phyloP scores from a whole-genome alignment of 2,888 invertebrate genomes.

The Azorinus chamasolen region DNA sequence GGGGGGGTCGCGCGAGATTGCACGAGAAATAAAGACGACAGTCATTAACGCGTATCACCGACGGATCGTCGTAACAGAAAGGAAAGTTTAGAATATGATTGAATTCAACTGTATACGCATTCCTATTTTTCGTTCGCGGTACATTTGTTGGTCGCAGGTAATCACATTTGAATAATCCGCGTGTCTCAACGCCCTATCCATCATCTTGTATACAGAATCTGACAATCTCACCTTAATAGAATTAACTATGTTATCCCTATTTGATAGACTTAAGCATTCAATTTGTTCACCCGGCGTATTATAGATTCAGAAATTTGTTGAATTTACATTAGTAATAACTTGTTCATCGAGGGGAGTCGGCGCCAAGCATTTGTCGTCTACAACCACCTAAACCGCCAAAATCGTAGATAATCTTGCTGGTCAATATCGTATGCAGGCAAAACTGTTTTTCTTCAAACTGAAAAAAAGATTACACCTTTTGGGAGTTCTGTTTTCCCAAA shows the following conservation, averaged over 20 bases:
- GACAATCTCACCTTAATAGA: slow-evolving; percentile 52
- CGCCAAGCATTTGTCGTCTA: slow-evolving; percentile 53
- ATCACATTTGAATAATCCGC: slow-evolving; percentile 53
- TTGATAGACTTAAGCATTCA: slow-evolving; percentile 63
- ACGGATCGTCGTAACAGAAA: no score
- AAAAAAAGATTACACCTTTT: no score
- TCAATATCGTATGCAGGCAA: no score
- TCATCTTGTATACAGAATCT: slow-evolving; percentile 53
- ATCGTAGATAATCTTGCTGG: no score
- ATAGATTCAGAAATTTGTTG: slow-evolving; percentile 57
- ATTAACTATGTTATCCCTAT: slow-evolving; percentile 59
- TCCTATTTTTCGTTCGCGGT: slow-evolving; percentile 7
- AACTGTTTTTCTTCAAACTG: no score
- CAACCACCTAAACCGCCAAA: not conserved
- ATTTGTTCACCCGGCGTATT: slow-evolving; percentile 63
- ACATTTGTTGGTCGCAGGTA: slow-evolving; percentile 52
- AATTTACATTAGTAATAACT: slow-evolving; percentile 40
- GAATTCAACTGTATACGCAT: no score
- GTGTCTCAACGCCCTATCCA: slow-evolving; percentile 50
- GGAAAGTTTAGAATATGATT: no score
- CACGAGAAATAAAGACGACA: no score
- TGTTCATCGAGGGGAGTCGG: slow-evolving; percentile 50
- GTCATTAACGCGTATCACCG: no score
- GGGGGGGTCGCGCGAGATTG: no score
- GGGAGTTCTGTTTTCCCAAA: no score